phyloP scores from a whole-genome alignment of 1,140 invertebrate genomes.

The Ceratina japonica region DNA sequence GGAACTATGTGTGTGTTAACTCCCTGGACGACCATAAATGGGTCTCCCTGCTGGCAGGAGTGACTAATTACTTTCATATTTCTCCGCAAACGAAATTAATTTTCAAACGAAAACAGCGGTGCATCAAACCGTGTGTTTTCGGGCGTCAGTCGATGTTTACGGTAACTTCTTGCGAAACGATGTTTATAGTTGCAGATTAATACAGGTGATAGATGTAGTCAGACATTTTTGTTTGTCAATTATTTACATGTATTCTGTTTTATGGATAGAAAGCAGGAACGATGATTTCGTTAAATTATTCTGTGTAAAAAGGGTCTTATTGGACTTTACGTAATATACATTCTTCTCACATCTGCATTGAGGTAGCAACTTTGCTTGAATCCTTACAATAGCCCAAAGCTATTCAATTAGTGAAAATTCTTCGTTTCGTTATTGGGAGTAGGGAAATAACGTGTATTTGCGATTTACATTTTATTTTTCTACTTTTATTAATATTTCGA shows the following conservation, averaged over 20 bases:
- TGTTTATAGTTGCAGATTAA: no score
- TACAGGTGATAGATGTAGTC: no score
- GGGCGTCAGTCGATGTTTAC: background rate
- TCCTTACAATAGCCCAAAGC: background rate
- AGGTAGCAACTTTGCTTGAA: no score
- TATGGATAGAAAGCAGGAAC: no score
- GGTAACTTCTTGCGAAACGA: no score
- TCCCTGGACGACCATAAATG: background rate
- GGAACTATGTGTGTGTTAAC: background rate
- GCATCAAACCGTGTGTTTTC: conserved; percentile 34
- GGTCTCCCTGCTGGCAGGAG: background rate
- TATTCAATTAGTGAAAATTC: conserved; percentile 43
- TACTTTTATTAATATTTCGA: background rate
- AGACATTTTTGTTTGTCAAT: no score
- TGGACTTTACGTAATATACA: no score
- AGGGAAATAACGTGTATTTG: no score
- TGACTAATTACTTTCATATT: conserved; percentile 48
- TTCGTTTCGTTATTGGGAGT: conserved; percentile 30
- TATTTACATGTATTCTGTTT: no score
- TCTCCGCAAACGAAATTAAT: conserved; percentile 32
- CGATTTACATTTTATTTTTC: background rate
- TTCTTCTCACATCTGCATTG: no score
- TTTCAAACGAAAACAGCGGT: conserved; percentile 35
- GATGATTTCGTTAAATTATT: no score
- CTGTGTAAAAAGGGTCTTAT: no score